Base-by-base conservation (phyloP, 23 tunicate genomes). In the Diplosoma virens region DNA sequence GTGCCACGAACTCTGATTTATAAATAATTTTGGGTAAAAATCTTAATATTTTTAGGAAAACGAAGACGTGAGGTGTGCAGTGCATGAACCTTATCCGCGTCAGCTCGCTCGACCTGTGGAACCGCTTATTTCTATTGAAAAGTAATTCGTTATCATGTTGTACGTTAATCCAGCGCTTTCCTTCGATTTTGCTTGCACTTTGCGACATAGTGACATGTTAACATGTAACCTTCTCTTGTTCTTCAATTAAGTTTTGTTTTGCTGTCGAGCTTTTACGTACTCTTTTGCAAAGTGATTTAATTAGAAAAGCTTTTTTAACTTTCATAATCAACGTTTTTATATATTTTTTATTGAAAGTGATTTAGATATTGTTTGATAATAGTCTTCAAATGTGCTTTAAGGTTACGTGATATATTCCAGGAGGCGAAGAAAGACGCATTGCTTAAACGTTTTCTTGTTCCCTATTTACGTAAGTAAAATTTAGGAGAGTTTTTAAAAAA, bases 51-150 rank as follows among this genome's bases (percentile, higher is more conserved):
- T 48, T 4, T 68, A 89, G 84, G 92, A 92, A 67, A 82, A 88
- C 33, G 70, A 75, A 0, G 98, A 93, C 72, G 98, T 86, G 5
- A 77, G 75, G 37, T 41, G 82, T 71, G 98, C 94, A 2, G 98
- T 93, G 3, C 94, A 87, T 59, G 98, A 93, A 82, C 75, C 82
- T 6, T 93, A 93, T 64, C 98, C 98, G 7, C 27, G 64, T 25
- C 69, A 73, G 2, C 25, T 79, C 1, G 94, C 98, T 3, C 63
- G 89, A 56, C 84, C 82, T 7, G 66, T 58, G 32, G 73, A 77
- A 64, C 33, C 73, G 18, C 47, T 92, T 21, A 60, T 75, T 27
- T 61, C 79, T 2, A 3, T 80, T 21, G 76, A 85, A 56, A 79
- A 37, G 92, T 86, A 22, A 31, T 23, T n/a, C 6, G 14, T 17